A percentile compares a stretch with the other conserved stretches of the same genome.
These are phyloP conservation scores for Fissipunctia ypsillon DNA, from an alignment of 2,888 invertebrate species.

Conservation along the genomic window DNA sequence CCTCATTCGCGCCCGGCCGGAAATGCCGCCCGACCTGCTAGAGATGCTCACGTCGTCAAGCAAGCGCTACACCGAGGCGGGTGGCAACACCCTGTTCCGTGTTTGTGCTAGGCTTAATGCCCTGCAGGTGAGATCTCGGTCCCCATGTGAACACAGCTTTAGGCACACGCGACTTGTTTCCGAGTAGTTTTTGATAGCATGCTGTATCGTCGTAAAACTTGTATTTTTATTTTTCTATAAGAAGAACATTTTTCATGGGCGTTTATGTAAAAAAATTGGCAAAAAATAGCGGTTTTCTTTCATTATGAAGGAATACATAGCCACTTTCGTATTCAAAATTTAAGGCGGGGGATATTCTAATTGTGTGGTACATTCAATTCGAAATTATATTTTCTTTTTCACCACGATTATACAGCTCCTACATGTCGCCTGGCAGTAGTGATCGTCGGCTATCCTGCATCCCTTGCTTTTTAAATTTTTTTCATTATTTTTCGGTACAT, in stretches of 20 bases:
- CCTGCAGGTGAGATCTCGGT: constrained; percentile 49
- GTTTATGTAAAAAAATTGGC: neutral
- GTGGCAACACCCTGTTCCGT: constrained; percentile 89
- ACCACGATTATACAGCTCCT: neutral
- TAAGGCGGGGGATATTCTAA: neutral
- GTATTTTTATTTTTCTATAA: neutral
- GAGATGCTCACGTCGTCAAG: constrained; percentile 77
- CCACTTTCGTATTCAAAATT: constrained; percentile 9
- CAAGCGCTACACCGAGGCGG: constrained; percentile 84
- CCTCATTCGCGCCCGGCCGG: constrained; percentile 75
- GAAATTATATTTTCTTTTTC: constrained; percentile 1
- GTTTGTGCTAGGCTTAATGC: constrained; percentile 93
- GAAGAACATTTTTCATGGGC: neutral
- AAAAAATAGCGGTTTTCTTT: neutral
- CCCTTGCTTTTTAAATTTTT: constrained; percentile 7
- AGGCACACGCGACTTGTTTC: constrained; percentile 16
- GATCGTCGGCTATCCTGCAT: neutral
- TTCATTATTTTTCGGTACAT: neutral
- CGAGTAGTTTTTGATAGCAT: constrained; percentile 37
- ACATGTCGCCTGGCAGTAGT: neutral
- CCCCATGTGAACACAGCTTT: constrained; percentile 23
- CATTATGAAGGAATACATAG: neutral
- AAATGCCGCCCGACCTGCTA: constrained; percentile 78
- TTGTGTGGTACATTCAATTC: constrained; percentile 5
- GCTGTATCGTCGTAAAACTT: constrained; percentile 10